Evolutionary conservation across 2,888 invertebrate species (phyloP), one percentile per base, ranked within the genome.

Genomic region (Mallateleia sp.): DNA sequence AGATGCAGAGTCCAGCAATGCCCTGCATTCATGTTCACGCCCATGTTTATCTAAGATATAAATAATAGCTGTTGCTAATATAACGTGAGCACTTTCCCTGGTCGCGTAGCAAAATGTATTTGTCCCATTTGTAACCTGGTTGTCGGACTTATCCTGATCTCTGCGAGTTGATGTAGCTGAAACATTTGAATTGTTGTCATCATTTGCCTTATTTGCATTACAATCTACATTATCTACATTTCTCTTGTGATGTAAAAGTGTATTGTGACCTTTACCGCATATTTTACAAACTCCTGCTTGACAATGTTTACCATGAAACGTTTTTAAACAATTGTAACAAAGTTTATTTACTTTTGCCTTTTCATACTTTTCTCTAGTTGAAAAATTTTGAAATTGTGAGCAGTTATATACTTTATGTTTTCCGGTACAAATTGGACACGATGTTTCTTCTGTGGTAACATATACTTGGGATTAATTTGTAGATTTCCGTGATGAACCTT

Each of bases 241-340:
- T 14, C n/a, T 50, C 5, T 67, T 52, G 8, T 32, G 5, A 58
- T 58, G 58, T 32, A 58, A 58, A n/a, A 32, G 18, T 9, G 32
- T 58, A 58, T 32, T 58, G 34, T 58, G 58, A n/a, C 2, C 2
- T 32, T 32, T 58, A 2, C n/a, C 34, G 18, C 58, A 58, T 32
- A 32, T 58, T 15, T 7, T 9, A 14, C 58, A 58, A n/a, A 18
- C 2, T 32, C 58, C 58, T 5, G 32, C 15, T n/a, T 58, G 58
- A 58, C 58, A 58, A 58, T 58, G 32, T 9, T 32, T 9, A 32
- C 58, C 58, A 32, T 58, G 58, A 9, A 58, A 58, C 7, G 18
- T 8, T n/a, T 58, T 58, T n/a, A 58, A 32, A 32, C 58, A 58
- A 32, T 58, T 58, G n/a, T 32, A 58, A 32, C 58, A 58, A n/a